Base-by-base conservation (phyloP, 35 echinoderm and acorn worm species). In the Stichopus chloronotus region DNA sequence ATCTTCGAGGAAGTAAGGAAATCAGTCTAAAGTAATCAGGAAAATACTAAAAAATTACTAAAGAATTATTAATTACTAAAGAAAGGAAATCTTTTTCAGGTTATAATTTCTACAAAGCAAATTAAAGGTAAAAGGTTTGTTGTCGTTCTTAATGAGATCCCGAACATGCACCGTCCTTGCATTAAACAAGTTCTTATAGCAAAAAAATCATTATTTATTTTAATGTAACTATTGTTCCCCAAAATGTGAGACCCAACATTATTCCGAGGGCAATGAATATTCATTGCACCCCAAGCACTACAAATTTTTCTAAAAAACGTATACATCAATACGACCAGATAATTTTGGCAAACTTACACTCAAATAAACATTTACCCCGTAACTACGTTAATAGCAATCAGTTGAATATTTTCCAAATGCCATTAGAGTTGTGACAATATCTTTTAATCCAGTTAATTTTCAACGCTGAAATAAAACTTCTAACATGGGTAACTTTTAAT, bases 401-500 rank as follows among this genome's bases (percentile, higher is more conserved):
- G 79, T 79, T 53, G 78, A 43, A 9, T 54, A 43, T 43, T 43
- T 43, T 91, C 90, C 72, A 91, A 55, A 22, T 22, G 11, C 54
- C 9, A 14, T 78, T 5, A 57, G 13, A 5, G 30, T 56, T 22
- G 54, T 91, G 30, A 43, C 14, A 6, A 14, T 78, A 78, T 20
- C 25, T 78, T n/a, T 56, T 79, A 11, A 91, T 52, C 76, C 90
- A 76, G 25, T 23, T 13, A 80, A 55, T 60, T 80, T 91, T 79
- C 6, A 43, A 52, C 19, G 10, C 53, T 23, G 53, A 60, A 30
- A 78, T 79, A 56, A 76, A 3, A 80, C 61, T 88, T 60, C 22
- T 78, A 76, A 91, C 53, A 78, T 91, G 69, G 30, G 23, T 91
- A 76, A 91, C n/a, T 22, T 91, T 91, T 4, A 91, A 14, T 22